Conservation (phyloP, 1,140 invertebrate species). For the Palaemon carinicauda region DNA sequence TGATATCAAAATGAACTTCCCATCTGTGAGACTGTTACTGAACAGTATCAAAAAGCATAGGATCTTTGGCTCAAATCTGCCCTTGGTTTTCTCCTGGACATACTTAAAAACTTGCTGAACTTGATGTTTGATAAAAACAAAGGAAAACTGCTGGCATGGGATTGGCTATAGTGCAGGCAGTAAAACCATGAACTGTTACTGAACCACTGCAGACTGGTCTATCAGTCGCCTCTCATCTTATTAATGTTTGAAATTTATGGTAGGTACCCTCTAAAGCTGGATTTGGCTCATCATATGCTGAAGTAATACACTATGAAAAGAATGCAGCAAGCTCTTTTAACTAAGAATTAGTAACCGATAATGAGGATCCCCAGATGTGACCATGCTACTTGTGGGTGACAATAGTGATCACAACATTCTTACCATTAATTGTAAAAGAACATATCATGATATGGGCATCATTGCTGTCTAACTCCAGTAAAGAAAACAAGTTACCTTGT, state of each 20-base stretch:
- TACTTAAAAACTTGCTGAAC: slow-evolving; percentile 3
- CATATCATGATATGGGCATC: too few species aligned
- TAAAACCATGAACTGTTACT: slow-evolving; percentile 6
- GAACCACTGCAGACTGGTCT: not conserved
- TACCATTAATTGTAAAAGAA: not conserved
- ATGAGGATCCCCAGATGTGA: not conserved
- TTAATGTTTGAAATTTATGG: not conserved
- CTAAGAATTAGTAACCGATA: not conserved
- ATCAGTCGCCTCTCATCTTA: not conserved
- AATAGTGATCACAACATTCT: slow-evolving; percentile 4
- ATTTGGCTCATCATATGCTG: not conserved
- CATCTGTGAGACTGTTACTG: slow-evolving; percentile 4
- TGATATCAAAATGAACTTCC: slow-evolving; percentile 2
- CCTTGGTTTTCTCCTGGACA: not conserved
- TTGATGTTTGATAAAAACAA: not conserved
- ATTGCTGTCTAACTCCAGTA: too few species aligned
- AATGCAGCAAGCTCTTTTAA: not conserved
- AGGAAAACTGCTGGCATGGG: not conserved
- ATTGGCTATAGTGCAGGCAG: slow-evolving; percentile 9
- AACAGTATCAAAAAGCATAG: slow-evolving; percentile 16
- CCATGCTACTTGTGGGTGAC: not conserved
- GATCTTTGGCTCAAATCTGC: not conserved
- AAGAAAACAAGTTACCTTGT: too few species aligned
- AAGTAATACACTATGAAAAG: not conserved
- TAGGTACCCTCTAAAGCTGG: too few species aligned